Percentiles rank a stretch among this genome's conserved stretches.
Evolutionary conservation across 2,797 vertebrate genomes (phyloP).

Genomic region (Kryptopterus vitreolus): DNA sequence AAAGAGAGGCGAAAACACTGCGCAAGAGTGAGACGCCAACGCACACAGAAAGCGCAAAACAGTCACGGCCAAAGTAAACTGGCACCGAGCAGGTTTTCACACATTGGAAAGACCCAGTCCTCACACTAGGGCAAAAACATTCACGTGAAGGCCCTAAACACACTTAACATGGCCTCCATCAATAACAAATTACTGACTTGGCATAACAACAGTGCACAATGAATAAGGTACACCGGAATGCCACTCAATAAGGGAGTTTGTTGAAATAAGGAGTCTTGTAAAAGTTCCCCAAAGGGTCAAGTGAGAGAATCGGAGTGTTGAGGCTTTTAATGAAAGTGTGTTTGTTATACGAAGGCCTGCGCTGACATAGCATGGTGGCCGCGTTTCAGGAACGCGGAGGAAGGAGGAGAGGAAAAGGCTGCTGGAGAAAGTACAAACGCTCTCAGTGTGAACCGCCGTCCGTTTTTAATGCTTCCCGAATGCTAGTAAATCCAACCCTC

Average conservation of each 20-base stretch:
- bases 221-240: constrained; percentile 28
- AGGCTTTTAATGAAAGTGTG: constrained; percentile 50
- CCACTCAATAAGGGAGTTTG: constrained; percentile 26
- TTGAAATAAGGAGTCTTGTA: constrained; percentile 33
- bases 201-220: constrained; percentile 33
- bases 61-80: constrained; percentile 65
- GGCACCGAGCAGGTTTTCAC: constrained; percentile 66
- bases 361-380: constrained; percentile 53
- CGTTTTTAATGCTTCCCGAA: constrained; percentile 72
- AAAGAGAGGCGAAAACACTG: constrained; percentile 64
- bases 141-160: constrained; percentile 59
- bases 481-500: constrained; percentile 71
- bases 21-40: constrained; percentile 53
- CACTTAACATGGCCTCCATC: constrained; percentile 55
- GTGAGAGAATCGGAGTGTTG: constrained; percentile 45
- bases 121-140: constrained; percentile 58
- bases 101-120: constrained; percentile 66
- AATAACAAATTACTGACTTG: constrained; percentile 52
- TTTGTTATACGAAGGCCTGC: constrained; percentile 51
- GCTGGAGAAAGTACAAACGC: constrained; percentile 63
- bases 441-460: constrained; percentile 67
- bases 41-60: constrained; percentile 52
- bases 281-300: constrained; percentile 41
- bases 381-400: constrained; percentile 43
- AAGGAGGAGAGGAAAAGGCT: constrained; percentile 37